Conservation (phyloP, 1,140 invertebrate species). For the Drosophila asahinai region DNA sequence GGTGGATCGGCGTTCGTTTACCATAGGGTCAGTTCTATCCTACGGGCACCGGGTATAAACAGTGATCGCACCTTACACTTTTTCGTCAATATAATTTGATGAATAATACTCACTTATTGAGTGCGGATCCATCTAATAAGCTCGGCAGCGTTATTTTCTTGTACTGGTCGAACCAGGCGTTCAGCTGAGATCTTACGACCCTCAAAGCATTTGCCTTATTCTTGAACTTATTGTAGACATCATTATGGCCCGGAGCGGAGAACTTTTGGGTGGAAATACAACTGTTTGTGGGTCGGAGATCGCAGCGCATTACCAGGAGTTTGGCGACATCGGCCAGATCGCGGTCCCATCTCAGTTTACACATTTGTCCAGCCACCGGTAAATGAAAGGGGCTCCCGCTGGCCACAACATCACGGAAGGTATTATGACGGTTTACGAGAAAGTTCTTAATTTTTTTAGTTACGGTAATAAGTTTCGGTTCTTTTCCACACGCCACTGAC, state of each 20-base stretch:
- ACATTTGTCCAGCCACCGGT: too few relatives aligned
- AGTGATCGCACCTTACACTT: too few relatives aligned
- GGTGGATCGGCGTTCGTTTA: too few relatives aligned
- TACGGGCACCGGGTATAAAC: too few relatives aligned
- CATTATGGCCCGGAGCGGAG: neutral
- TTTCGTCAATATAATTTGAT: too few relatives aligned
- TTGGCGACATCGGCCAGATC: neutral
- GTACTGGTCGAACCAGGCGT: slow-evolving; percentile 6
- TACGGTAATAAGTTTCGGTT: neutral
- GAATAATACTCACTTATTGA: neutral
- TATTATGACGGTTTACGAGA: neutral
- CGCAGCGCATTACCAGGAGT: slow-evolving; percentile 4
- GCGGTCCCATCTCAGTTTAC: too few relatives aligned
- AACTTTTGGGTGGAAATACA: slow-evolving; percentile 1
- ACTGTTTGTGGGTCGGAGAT: neutral
- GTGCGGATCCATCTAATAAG: neutral
- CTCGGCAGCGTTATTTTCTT: neutral
- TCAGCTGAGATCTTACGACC: slow-evolving; percentile 1
- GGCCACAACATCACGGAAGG: too few relatives aligned
- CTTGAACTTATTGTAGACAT: slow-evolving; percentile 5
- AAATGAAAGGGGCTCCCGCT: too few relatives aligned
- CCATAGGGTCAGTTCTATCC: too few relatives aligned
- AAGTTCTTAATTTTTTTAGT: neutral
- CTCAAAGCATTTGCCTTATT: neutral
- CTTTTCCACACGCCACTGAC: neutral